phyloP scores from a whole-genome alignment of 2,797 vertebrate genomes.

The Hephaestus fuliginosus region DNA sequence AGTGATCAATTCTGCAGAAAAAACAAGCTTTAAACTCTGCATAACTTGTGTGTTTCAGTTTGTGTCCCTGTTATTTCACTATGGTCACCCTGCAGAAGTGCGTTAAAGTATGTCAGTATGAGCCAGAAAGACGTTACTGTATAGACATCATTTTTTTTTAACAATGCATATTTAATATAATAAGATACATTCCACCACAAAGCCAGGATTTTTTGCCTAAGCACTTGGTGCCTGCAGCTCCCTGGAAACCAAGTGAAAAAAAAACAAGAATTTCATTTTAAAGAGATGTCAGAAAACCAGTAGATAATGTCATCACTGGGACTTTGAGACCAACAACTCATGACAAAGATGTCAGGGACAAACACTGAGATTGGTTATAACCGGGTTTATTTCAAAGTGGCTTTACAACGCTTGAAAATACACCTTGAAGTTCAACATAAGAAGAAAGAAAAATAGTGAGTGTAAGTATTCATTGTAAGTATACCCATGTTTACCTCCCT shows the following conservation, averaged over 20 bases:
- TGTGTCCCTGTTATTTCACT: not conserved
- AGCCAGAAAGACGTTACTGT: not conserved
- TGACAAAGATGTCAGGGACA: not conserved
- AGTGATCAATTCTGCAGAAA: not conserved
- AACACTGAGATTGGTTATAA: not conserved
- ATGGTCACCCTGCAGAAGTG: not conserved
- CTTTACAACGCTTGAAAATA: not conserved
- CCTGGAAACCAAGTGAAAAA: not conserved
- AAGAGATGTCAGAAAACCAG: conserved; percentile 3
- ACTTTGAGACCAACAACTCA: not conserved
- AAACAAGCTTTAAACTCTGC: not conserved
- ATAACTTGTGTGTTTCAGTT: not conserved
- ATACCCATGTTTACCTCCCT: not conserved
- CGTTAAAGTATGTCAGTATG: not conserved
- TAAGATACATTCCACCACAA: not conserved
- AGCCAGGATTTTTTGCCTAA: not conserved
- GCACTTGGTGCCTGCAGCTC: conserved; percentile 4
- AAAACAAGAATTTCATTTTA: conserved; percentile 3
- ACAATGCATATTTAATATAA: not conserved
- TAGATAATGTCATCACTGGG: conserved; percentile 26
- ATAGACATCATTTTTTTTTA: not conserved
- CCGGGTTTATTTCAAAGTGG: not conserved
- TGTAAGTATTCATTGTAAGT: not conserved
- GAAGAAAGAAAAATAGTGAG: not conserved
- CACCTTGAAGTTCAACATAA: not conserved